A percentile compares a stretch with the other conserved stretches of the same genome.
Evolutionary conservation across 2,888 invertebrate species (phyloP).

Genomic region (Drosophila sordidapex): DNA sequence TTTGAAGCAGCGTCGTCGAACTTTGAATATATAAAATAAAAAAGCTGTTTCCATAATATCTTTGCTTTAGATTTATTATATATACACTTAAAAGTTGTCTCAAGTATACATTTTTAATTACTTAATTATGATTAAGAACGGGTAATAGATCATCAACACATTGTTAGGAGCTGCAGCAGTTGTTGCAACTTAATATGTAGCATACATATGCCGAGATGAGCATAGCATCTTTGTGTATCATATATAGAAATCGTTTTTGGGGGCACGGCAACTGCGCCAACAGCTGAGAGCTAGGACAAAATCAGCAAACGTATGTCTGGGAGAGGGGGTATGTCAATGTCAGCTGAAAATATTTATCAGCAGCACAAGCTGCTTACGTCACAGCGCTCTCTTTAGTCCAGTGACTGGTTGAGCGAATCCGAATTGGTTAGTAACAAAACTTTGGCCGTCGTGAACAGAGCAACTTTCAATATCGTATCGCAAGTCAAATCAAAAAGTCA

Average conservation of each 20-base stretch:
- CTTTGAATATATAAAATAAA: background rate
- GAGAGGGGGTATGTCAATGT: conserved; percentile 17
- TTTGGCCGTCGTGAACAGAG: conserved; percentile 68
- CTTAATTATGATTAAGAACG: background rate
- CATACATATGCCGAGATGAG: background rate
- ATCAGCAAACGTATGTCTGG: background rate
- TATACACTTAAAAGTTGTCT: background rate
- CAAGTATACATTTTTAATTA: background rate
- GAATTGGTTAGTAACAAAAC: conserved; percentile 73
- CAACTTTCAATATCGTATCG: conserved; percentile 52
- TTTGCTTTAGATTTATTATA: background rate
- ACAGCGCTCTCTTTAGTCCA: conserved; percentile 40
- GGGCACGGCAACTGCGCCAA: conserved; percentile 56
- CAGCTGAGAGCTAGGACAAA: conserved; percentile 26
- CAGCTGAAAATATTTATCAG: conserved; percentile 30
- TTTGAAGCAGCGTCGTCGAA: background rate
- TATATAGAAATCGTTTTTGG: conserved; percentile 44
- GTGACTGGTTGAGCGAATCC: conserved; percentile 32
- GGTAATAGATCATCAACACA: background rate
- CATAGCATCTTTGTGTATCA: conserved; percentile 16
- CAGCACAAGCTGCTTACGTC: conserved; percentile 26
- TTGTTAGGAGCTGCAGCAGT: conserved; percentile 9
- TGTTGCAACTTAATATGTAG: background rate
- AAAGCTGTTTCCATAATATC: background rate
- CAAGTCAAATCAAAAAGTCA: conserved; percentile 22